Evolutionary conservation across 2,113 vertebrate species (phyloP).

Genomic region (Pygathrix nemaeus): DNA sequence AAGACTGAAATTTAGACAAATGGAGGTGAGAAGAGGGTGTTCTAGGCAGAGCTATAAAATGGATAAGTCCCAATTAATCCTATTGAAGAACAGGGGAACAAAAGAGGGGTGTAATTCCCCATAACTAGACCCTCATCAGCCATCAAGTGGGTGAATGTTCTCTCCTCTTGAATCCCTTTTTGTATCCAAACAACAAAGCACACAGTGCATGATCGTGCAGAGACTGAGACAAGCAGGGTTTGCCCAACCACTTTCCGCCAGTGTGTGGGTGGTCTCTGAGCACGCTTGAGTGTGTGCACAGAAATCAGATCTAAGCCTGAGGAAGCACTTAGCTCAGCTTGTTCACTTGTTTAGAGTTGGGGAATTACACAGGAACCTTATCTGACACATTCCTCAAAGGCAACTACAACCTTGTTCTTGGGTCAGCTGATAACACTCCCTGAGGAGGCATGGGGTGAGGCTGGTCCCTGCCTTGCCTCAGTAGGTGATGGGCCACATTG

Average conservation of each 20-base stretch:
- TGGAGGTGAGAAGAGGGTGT: background rate
- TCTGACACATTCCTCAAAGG: conserved; percentile 83
- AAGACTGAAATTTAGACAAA: background rate
- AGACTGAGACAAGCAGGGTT: background rate
- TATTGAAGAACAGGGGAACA: background rate
- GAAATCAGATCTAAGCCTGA: conserved; percentile 82
- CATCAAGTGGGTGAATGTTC: background rate
- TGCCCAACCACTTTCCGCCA: conserved; percentile 43
- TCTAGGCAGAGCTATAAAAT: background rate
- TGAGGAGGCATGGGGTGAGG: conserved; percentile 60
- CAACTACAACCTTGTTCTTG: conserved; percentile 76
- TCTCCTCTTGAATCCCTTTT: conserved; percentile 28
- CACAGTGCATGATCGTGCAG: background rate
- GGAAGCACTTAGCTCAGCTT: conserved; percentile 80
- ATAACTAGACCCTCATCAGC: background rate
- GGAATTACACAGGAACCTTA: conserved; percentile 84
- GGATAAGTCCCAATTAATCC: background rate
- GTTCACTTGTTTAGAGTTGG: conserved; percentile 82
- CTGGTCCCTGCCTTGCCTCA: background rate
- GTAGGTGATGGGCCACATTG: background rate
- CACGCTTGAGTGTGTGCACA: conserved; percentile 68
- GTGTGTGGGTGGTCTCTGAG: conserved; percentile 81
- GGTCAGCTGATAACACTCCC: conserved; percentile 67
- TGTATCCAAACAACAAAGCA: background rate
- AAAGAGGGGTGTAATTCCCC: background rate